A percentile compares a stretch with the other conserved stretches of the same genome.
Conservation (phyloP, 2,797 vertebrate genomes). For the Semaprochilodus insignis region DNA sequence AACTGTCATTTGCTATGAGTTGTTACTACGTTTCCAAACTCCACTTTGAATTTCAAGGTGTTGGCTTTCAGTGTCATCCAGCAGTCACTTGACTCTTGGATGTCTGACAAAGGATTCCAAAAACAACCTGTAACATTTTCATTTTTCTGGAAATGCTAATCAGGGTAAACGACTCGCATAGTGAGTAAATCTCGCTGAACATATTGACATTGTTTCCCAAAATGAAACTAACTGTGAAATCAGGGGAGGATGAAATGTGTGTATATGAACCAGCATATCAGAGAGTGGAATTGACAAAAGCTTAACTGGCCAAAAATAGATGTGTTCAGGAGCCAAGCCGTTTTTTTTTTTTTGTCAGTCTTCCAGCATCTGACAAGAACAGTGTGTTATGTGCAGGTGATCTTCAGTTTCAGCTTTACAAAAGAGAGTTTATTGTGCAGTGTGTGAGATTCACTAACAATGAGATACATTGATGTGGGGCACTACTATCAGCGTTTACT, state of each 20-base stretch:
- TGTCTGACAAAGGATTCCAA: no score
- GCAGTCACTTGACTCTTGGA: background rate
- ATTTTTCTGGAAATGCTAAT: background rate
- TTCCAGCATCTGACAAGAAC: background rate
- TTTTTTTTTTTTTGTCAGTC: background rate
- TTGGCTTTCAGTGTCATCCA: background rate
- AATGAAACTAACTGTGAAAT: background rate
- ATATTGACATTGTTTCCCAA: constrained; percentile 20
- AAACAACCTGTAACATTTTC: no score
- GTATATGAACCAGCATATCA: background rate
- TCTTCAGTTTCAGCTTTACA: background rate
- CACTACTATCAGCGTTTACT: no score
- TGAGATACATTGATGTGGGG: no score
- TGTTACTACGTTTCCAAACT: background rate
- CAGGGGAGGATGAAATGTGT: background rate
- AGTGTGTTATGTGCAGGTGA: background rate
- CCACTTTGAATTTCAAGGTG: background rate
- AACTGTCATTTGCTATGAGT: background rate
- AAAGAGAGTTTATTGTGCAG: constrained; percentile 3
- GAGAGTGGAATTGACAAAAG: background rate
- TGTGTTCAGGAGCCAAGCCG: background rate
- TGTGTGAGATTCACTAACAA: background rate
- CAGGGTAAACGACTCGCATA: background rate
- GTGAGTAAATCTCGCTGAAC: constrained; percentile 31
- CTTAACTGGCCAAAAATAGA: background rate